Evolutionary conservation across 2,113 vertebrate species (phyloP), one percentile per base, ranked within the genome.

Genomic region (Sceloporus tristichus): DNA sequence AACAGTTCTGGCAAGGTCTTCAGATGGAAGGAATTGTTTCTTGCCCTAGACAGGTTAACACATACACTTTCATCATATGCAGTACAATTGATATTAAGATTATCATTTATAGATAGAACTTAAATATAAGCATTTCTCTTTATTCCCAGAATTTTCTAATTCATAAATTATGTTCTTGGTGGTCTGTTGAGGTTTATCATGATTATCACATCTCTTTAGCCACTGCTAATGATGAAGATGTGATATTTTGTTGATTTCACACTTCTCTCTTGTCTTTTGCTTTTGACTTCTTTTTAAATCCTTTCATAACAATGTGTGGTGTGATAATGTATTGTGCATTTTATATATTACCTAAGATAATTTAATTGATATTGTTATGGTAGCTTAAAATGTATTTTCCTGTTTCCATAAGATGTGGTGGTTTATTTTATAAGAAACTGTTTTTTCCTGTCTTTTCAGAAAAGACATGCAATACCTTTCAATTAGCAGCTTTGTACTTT

Each of bases 21-120:
- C 38, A 66, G 9, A 21, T 40, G 40, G 56, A 85, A 85, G 4
- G 34, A 85, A 85, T 75, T 75, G 53, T 73, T 82, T 62, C 34
- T 59, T 81, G 34, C 9, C 34, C 6, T 7, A 48, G 54, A 70
- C 27, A 85, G 62, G 82, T 89, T 74, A 56, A 23, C 56, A 80
- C 62, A 79, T 14, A 82, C 5, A 23, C 80, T 92, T 94, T 82
- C 88, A 56, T 88, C 88, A 29, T 54, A 79, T 79, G 75, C 68
- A 88, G 80, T 59, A 80, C 88, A 89, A 81, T 86, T 93, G 88
- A 92, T 94, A 89, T 91, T 90, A 79, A 34, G 53, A 84, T 80
- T 81, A 42, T 53, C 65, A 81, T 91, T 70, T 75, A 29, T 11
- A 79, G 1, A 84, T 38, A 54, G 56, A 80, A 54, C 74, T 74